A percentile compares a stretch with the other conserved stretches of the same genome.
These are phyloP conservation scores for Cydia pomonella DNA, from an alignment of 1,140 invertebrate species.

Conservation along the genomic window DNA sequence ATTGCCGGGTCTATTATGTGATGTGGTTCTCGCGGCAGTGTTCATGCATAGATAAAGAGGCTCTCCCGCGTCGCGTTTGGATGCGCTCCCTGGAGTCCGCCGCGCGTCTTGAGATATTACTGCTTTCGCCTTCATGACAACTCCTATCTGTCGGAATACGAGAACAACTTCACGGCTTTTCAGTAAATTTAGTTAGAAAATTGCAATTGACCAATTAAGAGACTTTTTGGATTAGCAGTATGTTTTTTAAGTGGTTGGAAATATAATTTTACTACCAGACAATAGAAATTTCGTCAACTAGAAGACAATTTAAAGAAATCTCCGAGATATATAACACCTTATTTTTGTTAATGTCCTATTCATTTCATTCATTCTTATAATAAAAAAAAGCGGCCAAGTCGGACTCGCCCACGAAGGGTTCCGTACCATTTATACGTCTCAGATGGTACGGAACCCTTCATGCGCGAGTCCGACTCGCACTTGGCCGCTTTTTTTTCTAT, in stretches of 20 bases:
- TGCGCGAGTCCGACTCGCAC: too few species aligned
- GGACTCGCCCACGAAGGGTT: too few species aligned
- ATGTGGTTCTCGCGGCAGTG: constrained; percentile 37
- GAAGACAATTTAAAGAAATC: too few species aligned
- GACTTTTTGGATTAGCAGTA: not conserved
- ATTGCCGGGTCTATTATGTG: constrained; percentile 30
- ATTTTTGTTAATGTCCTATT: too few species aligned
- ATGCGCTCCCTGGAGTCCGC: constrained; percentile 39
- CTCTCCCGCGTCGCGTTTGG: constrained; percentile 38
- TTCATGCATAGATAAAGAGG: constrained; percentile 56
- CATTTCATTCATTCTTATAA: too few species aligned
- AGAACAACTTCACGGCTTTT: not conserved
- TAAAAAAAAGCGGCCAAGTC: too few species aligned
- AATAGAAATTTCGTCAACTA: too few species aligned
- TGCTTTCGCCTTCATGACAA: constrained; percentile 46
- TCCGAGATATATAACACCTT: too few species aligned
- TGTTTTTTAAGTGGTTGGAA: not conserved
- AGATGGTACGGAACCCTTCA: too few species aligned
- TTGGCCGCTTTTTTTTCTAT: too few species aligned
- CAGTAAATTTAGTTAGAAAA: constrained; percentile 31
- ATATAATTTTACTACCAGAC: too few species aligned
- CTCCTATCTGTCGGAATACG: constrained; percentile 35
- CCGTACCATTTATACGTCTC: too few species aligned
- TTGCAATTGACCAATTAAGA: not conserved
- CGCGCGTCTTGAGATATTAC: constrained; percentile 54